These are phyloP conservation scores for Tetrax tetrax DNA, from an alignment of 2,113 vertebrate genomes.

Conservation along the genomic window DNA sequence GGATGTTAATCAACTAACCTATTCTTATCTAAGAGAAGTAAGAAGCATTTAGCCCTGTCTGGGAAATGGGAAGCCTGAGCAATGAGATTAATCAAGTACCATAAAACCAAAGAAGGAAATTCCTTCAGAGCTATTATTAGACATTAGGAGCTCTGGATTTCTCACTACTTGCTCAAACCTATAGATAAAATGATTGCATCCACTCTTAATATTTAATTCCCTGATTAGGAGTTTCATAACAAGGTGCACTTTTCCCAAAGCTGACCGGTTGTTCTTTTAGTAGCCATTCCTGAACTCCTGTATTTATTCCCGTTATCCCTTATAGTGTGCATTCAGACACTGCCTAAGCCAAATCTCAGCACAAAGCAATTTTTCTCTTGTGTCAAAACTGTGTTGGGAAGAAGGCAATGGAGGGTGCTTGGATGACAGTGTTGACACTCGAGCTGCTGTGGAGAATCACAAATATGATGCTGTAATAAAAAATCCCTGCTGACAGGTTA, in stretches of 20 bases:
- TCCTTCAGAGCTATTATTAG: not conserved
- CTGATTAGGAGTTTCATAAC: not conserved
- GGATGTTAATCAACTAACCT: not conserved
- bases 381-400: not conserved
- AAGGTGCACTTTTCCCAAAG: not conserved
- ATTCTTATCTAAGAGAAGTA: not conserved
- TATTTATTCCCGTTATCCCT: not conserved
- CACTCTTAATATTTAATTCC: not conserved
- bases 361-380: not conserved
- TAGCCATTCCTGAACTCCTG: not conserved
- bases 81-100: not conserved
- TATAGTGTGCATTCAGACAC: not conserved
- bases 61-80: not conserved
- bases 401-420: not conserved
- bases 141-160: not conserved
- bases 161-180: not conserved
- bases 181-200: not conserved
- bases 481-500: slow-evolving; percentile 43
- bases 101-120: not conserved
- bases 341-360: not conserved
- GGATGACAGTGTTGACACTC: not conserved
- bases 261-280: not conserved
- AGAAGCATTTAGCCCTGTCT: not conserved
- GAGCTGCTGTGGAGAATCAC: slow-evolving; percentile 10
- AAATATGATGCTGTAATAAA: slow-evolving; percentile 40